Evolutionary conservation across 2,113 vertebrate species (phyloP).

Genomic region (Eretmochelys imbricata): DNA sequence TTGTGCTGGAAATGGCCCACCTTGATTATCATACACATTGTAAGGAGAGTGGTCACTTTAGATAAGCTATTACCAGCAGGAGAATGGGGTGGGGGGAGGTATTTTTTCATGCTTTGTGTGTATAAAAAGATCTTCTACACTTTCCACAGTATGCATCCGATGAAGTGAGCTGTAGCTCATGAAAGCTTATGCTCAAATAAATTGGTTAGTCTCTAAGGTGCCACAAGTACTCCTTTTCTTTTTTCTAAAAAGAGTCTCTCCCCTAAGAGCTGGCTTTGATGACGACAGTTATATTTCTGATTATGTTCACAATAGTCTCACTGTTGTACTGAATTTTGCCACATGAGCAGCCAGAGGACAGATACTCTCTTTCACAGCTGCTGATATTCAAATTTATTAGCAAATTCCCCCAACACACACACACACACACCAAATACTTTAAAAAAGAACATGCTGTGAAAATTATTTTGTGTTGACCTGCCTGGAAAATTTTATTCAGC

Average conservation of each 20-base stretch:
- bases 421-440: slow-evolving; percentile 32
- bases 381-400: slow-evolving; percentile 60
- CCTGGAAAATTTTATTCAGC: slow-evolving; percentile 80
- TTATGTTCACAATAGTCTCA: slow-evolving; percentile 18
- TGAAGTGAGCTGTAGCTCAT: no score
- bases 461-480: slow-evolving; percentile 79
- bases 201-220: no score
- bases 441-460: slow-evolving; percentile 71
- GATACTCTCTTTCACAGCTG: slow-evolving; percentile 53
- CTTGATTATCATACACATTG: no score
- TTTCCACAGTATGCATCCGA: no score
- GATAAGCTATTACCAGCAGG: no score
- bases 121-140: no score
- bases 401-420: slow-evolving; percentile 31
- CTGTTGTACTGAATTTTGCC: background rate
- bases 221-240: no score
- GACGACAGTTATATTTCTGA: slow-evolving; percentile 37
- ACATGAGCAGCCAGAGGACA: slow-evolving; percentile 19
- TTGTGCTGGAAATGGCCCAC: no score
- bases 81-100: no score
- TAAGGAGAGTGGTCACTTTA: no score
- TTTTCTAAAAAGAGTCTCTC: slow-evolving; percentile 17
- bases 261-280: background rate
- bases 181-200: no score
- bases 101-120: no score